A percentile compares a stretch with the other conserved stretches of the same genome.
Evolutionary conservation across 2,797 vertebrate genomes (phyloP).

Genomic region (Anomalospiza imberbis): DNA sequence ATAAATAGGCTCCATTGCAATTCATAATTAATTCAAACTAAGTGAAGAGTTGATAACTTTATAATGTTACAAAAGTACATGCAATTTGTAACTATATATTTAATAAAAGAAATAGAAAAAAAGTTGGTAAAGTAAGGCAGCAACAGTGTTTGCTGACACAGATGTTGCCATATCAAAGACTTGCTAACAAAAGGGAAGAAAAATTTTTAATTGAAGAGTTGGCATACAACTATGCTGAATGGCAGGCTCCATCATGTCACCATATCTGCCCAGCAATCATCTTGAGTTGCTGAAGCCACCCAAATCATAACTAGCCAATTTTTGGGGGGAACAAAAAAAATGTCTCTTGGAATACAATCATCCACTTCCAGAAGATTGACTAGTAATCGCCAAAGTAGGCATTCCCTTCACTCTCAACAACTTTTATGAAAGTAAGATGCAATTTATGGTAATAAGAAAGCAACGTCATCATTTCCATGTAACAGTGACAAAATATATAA

Average conservation of each 20-base stretch:
- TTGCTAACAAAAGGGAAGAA: neutral
- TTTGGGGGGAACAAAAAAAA: accelerated
- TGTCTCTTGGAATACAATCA: neutral
- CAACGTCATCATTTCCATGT: neutral
- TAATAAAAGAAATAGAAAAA: neutral
- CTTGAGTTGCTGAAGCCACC: neutral
- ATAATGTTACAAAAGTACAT: neutral
- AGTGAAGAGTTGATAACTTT: neutral
- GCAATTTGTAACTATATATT: neutral
- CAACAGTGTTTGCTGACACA: neutral
- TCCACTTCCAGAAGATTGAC: neutral
- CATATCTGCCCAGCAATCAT: neutral
- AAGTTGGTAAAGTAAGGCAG: neutral
- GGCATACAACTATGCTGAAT: neutral
- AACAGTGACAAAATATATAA: neutral
- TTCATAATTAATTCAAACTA: neutral
- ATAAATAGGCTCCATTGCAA: neutral
- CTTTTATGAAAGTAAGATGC: neutral
- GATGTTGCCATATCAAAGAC: neutral
- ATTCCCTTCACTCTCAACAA: neutral
- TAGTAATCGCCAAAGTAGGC: neutral
- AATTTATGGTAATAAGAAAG: neutral
- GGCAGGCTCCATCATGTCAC: neutral
- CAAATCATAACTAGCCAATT: neutral
- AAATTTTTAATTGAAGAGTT: neutral